Conservation (phyloP, 2,113 vertebrate species). For the Megaceryle maxima region DNA sequence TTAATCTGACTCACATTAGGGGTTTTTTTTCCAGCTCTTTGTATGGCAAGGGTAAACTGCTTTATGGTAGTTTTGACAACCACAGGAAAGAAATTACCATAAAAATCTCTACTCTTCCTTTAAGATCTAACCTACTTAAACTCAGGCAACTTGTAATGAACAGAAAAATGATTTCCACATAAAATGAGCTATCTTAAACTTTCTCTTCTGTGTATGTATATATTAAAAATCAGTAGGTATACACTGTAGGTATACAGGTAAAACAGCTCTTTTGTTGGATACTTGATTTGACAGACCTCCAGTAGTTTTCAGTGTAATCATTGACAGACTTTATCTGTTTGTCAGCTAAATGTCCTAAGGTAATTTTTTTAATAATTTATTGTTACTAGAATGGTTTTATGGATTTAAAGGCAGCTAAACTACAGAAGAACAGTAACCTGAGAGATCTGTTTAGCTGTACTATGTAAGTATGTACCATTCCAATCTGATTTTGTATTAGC, state of each 20-base stretch:
- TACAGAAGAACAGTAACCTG: background rate
- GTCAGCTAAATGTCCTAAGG: conserved; percentile 46
- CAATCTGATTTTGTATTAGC: background rate
- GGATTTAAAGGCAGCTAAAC: conserved; percentile 33
- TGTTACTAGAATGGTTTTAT: background rate
- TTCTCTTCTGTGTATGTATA: background rate
- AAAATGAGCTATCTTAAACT: conserved; percentile 14
- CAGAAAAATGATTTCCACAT: conserved; percentile 43
- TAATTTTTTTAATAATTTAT: conserved; percentile 48
- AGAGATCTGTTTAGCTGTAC: background rate
- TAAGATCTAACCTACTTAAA: conserved; percentile 49
- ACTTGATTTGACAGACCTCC: conserved; percentile 29
- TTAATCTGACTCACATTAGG: conserved; percentile 31
- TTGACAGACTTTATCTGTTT: conserved; percentile 28
- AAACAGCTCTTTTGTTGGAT: conserved; percentile 25
- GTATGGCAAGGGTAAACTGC: conserved; percentile 40
- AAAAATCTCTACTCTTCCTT: conserved; percentile 43
- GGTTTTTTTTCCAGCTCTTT: background rate
- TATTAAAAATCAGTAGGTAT: background rate
- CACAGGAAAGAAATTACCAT: conserved; percentile 36
- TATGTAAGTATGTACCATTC: background rate
- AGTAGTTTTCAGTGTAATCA: conserved; percentile 22
- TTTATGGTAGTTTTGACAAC: conserved; percentile 48
- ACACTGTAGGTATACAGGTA: background rate
- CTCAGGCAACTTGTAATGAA: conserved; percentile 54